phyloP scores from a whole-genome alignment of 2,797 vertebrate species.

The Bradypodion pumilum region DNA sequence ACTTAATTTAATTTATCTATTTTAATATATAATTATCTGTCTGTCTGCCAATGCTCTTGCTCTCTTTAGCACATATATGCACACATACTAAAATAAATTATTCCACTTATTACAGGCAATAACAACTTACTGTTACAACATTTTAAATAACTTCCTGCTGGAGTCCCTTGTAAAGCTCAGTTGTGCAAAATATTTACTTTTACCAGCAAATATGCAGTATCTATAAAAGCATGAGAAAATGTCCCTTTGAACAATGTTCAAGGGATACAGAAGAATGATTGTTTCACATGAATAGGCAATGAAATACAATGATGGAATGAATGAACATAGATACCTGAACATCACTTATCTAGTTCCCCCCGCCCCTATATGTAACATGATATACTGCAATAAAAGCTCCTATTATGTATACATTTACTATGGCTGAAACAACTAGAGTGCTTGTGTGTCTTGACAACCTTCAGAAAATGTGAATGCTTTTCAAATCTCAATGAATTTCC shows the following conservation, averaged over 20 bases:
- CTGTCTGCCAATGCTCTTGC: background rate
- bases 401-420: constrained; percentile 57
- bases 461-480: constrained; percentile 33
- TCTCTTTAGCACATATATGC: background rate
- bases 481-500: constrained; percentile 50
- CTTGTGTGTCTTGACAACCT: constrained; percentile 51
- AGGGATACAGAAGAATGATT: constrained; percentile 59
- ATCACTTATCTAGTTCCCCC: constrained; percentile 56
- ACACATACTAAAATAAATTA: background rate
- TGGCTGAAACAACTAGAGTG: constrained; percentile 51
- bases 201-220: background rate
- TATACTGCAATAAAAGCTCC: constrained; percentile 73
- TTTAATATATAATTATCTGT: background rate
- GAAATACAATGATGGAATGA: constrained; percentile 66
- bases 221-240: constrained; percentile 38
- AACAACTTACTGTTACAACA: background rate
- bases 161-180: background rate
- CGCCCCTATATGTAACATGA: constrained; percentile 63
- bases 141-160: background rate
- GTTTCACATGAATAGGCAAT: constrained; percentile 67
- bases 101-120: background rate
- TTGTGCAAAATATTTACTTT: constrained; percentile 25
- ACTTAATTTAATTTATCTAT: background rate
- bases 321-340: constrained; percentile 64
- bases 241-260: constrained; percentile 44